phyloP scores from a whole-genome alignment of 2,888 invertebrate genomes.

The Drosophila melanosoma region DNA sequence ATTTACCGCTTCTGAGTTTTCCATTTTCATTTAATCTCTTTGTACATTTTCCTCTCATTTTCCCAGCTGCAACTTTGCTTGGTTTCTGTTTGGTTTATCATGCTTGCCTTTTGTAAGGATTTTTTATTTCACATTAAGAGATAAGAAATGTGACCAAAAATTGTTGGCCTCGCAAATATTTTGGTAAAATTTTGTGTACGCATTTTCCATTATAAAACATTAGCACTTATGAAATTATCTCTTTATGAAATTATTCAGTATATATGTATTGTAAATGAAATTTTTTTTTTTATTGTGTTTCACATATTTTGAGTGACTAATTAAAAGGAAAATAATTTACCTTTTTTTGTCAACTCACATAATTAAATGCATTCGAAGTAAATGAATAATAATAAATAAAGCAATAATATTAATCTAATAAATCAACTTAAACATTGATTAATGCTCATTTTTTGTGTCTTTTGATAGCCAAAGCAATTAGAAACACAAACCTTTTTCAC shows the following conservation, averaged over 20 bases:
- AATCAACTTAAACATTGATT: slow-evolving; percentile 2
- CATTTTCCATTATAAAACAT: slow-evolving; percentile 17
- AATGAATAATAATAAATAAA: background rate
- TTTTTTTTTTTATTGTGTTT: background rate
- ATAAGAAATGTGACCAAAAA: slow-evolving; percentile 36
- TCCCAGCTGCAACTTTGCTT: slow-evolving; percentile 10
- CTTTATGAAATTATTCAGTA: background rate
- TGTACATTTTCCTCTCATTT: slow-evolving; percentile 2
- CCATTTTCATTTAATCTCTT: slow-evolving; percentile 1
- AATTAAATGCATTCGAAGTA: background rate
- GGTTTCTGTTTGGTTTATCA: slow-evolving; percentile 32
- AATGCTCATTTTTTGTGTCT: background rate
- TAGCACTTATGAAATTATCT: slow-evolving; percentile 31
- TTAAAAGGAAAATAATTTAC: background rate
- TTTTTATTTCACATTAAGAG: slow-evolving; percentile 36
- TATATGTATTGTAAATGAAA: background rate
- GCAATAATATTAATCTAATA: background rate
- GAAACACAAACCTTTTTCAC: slow-evolving; percentile 35
- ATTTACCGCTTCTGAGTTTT: slow-evolving; percentile 16
- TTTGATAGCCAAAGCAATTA: slow-evolving; percentile 37
- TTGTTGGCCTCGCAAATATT: background rate
- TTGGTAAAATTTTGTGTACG: background rate
- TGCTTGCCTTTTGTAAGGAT: slow-evolving; percentile 11
- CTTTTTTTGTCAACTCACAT: background rate
- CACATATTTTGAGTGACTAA: background rate